These are phyloP conservation scores for Ophthalmolycus amberensis DNA, from an alignment of 2,113 vertebrate genomes.

Conservation along the genomic window DNA sequence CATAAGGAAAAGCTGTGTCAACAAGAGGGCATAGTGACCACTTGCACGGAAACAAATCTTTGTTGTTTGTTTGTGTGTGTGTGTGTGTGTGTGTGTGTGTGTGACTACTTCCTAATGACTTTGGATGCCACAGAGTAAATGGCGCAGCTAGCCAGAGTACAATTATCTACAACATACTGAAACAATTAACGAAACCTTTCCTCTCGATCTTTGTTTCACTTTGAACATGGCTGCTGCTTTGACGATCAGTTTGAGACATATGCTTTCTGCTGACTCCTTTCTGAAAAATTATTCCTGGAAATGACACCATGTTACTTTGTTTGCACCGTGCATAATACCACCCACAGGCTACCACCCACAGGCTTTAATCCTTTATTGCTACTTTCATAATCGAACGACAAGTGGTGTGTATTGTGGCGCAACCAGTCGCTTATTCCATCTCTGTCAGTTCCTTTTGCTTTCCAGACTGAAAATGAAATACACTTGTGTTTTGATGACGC, in stretches of 20 bases:
- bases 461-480: background rate
- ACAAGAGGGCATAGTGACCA: background rate
- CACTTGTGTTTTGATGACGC: background rate
- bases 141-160: background rate
- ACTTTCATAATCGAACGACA: background rate
- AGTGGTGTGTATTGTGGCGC: background rate
- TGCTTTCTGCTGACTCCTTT: background rate
- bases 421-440: background rate
- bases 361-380: background rate
- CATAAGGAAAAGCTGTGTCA: background rate
- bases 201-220: conserved; percentile 8
- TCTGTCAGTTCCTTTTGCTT: background rate
- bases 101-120: background rate
- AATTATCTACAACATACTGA: background rate
- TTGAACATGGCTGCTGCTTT: too few species aligned
- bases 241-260: conserved; percentile 3
- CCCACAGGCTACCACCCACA: too few species aligned
- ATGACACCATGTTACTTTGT: background rate
- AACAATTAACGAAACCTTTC: background rate
- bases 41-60: background rate
- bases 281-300: background rate
- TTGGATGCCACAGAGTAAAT: conserved; percentile 17
- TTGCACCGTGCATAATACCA: too few species aligned
- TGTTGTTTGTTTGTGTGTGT: background rate
- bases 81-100: background rate